Evolutionary conservation across 1,140 invertebrate genomes (phyloP).

Genomic region (Leptonema lineaticorne): DNA sequence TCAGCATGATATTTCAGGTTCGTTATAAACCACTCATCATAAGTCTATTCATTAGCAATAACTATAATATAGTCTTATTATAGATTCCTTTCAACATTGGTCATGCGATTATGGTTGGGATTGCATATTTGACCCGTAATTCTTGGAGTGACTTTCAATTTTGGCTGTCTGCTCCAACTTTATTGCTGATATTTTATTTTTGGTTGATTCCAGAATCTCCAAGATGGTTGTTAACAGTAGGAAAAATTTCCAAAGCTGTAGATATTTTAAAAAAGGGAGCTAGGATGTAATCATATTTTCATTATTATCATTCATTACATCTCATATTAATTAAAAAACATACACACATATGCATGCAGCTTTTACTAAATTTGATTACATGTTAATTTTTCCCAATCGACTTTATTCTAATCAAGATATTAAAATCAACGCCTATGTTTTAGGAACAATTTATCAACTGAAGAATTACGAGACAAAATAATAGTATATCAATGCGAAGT

Average conservation of each 20-base stretch:
- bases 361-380: too few species aligned
- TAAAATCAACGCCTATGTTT: too few species aligned
- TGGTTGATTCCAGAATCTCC: slow-evolving; percentile 82
- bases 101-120: slow-evolving; percentile 53
- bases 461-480: too few species aligned
- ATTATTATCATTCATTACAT: slow-evolving; percentile 58
- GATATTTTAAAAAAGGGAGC: slow-evolving; percentile 69
- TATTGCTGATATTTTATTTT: slow-evolving; percentile 70
- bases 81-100: slow-evolving; percentile 53
- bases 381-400: too few species aligned
- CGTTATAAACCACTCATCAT: too few species aligned
- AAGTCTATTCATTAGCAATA: neutral
- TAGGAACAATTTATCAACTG: too few species aligned
- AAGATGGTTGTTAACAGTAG: slow-evolving; percentile 74
- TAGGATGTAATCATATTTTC: slow-evolving; percentile 44
- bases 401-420: too few species aligned
- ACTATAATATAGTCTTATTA: too few species aligned
- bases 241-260: slow-evolving; percentile 67
- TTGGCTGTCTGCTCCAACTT: slow-evolving; percentile 70
- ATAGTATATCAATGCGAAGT: too few species aligned
- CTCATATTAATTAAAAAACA: slow-evolving; percentile 49
- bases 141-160: slow-evolving; percentile 73
- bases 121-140: slow-evolving; percentile 62
- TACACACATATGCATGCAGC: slow-evolving; percentile 45
- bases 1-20: slow-evolving; percentile 71